phyloP scores from a whole-genome alignment of 2,888 invertebrate species.

The Oscheius myriophilus region DNA sequence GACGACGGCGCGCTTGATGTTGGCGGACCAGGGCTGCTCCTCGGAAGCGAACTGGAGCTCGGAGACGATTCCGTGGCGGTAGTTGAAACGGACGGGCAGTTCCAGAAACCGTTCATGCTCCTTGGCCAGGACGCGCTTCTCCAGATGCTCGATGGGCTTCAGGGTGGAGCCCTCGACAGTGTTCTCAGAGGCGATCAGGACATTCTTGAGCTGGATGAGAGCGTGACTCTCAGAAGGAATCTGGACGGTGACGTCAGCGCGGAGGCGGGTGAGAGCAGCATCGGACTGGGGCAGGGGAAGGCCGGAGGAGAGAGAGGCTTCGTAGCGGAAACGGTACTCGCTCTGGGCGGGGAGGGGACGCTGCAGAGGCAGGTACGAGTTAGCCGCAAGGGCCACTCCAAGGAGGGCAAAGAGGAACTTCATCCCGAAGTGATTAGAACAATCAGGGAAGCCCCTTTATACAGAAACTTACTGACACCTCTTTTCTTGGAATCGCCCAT shows the following conservation, averaged over 20 bases:
- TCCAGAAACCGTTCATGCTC: constrained; percentile 44
- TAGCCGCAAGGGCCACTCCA: constrained; percentile 28
- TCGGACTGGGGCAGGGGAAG: constrained; percentile 39
- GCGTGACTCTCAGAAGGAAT: constrained; percentile 36
- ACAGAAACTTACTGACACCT: neutral
- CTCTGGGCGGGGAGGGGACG: constrained; percentile 37
- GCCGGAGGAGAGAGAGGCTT: constrained; percentile 40
- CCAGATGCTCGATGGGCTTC: constrained; percentile 37
- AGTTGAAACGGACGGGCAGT: constrained; percentile 46
- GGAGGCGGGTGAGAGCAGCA: constrained; percentile 41
- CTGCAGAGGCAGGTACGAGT: constrained; percentile 29
- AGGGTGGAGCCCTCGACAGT: constrained; percentile 2
- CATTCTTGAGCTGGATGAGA: constrained; percentile 38
- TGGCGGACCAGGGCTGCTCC: constrained; percentile 64
- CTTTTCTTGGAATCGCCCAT: too few relatives aligned
- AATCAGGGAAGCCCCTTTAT: neutral
- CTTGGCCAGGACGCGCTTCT: constrained; percentile 39
- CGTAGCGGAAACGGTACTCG: constrained; percentile 45
- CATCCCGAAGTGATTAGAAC: constrained; percentile 13
- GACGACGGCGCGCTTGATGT: constrained; percentile 65
- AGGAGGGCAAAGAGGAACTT: constrained; percentile 31
- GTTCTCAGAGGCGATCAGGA: constrained; percentile 29
- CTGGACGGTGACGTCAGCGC: constrained; percentile 43
- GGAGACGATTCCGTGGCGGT: constrained; percentile 44
- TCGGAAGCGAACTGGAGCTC: constrained; percentile 54